Conservation (phyloP, 2,888 invertebrate species). For the Dione juno region DNA sequence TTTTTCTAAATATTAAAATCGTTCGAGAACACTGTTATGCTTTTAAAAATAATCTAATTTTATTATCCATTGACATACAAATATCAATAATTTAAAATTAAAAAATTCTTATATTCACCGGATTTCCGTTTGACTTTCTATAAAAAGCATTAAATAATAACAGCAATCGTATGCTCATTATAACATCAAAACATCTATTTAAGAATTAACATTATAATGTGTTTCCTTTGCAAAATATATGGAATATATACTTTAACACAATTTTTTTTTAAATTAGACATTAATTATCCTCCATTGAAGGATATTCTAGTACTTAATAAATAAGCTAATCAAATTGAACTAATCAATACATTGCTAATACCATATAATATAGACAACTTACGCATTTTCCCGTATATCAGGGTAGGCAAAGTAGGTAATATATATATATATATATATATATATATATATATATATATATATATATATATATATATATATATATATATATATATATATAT, state of each 20-base stretch:
- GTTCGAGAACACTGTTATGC: neutral
- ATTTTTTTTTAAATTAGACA: constrained; percentile 10
- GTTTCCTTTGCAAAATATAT: constrained; percentile 5
- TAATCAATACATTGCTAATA: neutral
- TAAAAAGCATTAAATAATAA: neutral
- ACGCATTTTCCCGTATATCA: no score
- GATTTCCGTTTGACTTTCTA: constrained; percentile 14
- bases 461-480: no score
- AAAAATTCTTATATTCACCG: constrained; percentile 7
- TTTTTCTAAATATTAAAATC: neutral
- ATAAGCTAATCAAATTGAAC: neutral
- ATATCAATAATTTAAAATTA: neutral
- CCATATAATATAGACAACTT: no score
- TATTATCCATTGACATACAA: neutral
- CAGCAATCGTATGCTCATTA: neutral
- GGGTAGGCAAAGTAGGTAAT: no score
- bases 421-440: no score
- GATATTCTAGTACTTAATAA: neutral
- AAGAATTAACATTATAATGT: neutral
- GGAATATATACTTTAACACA: constrained; percentile 14
- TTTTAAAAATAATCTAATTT: constrained; percentile 5
- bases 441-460: no score
- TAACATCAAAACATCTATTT: neutral
- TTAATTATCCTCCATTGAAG: neutral
- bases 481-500: no score